Evolutionary conservation across 2,888 invertebrate species (phyloP).

Genomic region (Yponomeuta malinellus): DNA sequence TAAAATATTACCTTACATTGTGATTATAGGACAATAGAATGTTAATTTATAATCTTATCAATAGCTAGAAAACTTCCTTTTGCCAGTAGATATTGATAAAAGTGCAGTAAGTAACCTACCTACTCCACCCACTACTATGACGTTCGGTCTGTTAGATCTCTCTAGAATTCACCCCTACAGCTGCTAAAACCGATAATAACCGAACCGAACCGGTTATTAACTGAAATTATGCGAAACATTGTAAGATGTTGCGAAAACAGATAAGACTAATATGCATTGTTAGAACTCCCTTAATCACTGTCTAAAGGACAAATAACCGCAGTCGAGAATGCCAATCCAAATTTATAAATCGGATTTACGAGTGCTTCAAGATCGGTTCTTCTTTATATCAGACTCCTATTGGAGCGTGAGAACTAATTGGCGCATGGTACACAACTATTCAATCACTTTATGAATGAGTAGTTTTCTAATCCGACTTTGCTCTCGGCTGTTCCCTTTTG

Average conservation of each 20-base stretch:
- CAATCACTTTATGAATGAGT: background rate
- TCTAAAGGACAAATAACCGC: constrained; percentile 1
- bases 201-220: too few relatives aligned
- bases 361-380: background rate
- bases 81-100: background rate
- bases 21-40: background rate
- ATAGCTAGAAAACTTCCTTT: background rate
- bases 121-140: background rate
- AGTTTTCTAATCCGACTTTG: background rate
- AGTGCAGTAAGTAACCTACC: background rate
- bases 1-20: background rate
- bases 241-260: background rate
- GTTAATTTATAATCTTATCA: background rate
- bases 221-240: too few relatives aligned
- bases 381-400: background rate
- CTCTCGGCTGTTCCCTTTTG: background rate
- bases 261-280: background rate
- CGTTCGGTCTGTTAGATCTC: too few relatives aligned
- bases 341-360: background rate
- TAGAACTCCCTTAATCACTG: background rate
- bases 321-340: background rate
- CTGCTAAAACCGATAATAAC: too few relatives aligned
- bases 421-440: background rate
- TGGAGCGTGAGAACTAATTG: background rate
- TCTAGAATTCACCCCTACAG: too few relatives aligned